phyloP scores from a whole-genome alignment of 2,113 vertebrate species.

The Erythrocercus mccallii region DNA sequence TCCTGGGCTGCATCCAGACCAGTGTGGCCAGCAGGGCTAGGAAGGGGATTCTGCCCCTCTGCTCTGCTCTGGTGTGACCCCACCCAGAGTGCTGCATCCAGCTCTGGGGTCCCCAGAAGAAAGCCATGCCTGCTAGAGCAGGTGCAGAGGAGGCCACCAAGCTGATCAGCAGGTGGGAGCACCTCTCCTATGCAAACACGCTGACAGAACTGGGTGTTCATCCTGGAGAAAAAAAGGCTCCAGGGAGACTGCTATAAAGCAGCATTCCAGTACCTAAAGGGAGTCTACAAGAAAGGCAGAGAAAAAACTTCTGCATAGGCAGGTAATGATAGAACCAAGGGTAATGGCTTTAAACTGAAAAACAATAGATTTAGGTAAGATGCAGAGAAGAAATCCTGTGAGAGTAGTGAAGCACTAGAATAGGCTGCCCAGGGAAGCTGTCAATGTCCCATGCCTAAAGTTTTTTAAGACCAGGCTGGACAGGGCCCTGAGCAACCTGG shows the following conservation, averaged over 20 bases:
- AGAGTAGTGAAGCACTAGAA: neutral
- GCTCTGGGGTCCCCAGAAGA: neutral
- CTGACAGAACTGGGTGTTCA: neutral
- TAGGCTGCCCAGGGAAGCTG: neutral
- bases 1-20: neutral
- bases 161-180: neutral
- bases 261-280: neutral
- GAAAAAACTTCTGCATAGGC: neutral
- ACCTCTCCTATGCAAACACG: neutral
- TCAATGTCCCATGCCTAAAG: too few species aligned
- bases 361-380: neutral
- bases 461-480: neutral
- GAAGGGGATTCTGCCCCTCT: neutral
- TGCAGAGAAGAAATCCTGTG: neutral
- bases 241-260: too few species aligned
- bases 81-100: neutral
- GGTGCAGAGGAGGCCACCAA: neutral
- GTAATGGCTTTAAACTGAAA: neutral
- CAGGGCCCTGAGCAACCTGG: neutral
- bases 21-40: accelerated
- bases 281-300: neutral
- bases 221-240: neutral
- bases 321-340: too few species aligned
- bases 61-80: neutral
- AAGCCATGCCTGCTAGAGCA: neutral